A percentile compares a stretch with the other conserved stretches of the same genome.
Conservation (phyloP, 2,888 invertebrate genomes). For the Sarcophaga variegata region DNA sequence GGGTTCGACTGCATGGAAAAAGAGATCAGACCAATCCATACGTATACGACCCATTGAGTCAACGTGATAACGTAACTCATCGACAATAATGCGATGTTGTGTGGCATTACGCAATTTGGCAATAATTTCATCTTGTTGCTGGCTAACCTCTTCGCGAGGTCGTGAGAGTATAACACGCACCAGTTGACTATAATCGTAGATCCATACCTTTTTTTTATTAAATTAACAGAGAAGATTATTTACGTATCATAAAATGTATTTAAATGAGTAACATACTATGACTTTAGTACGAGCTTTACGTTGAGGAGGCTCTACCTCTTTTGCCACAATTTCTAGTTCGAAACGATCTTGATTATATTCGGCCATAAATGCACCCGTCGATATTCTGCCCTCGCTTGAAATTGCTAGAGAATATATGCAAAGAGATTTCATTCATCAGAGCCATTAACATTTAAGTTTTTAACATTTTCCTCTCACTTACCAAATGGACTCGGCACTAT, state of each 20-base stretch:
- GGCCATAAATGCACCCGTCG: slow-evolving; percentile 91
- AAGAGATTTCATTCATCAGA: too few relatives aligned
- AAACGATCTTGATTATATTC: slow-evolving; percentile 95
- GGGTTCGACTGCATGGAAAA: slow-evolving; percentile 91
- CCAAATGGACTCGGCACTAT: slow-evolving; percentile 93
- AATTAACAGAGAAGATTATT: neutral
- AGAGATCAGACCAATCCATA: slow-evolving; percentile 90
- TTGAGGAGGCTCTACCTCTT: slow-evolving; percentile 90
- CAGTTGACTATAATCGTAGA: slow-evolving; percentile 92
- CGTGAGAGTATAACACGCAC: slow-evolving; percentile 92
- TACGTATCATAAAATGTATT: neutral
- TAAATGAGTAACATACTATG: slow-evolving; percentile 84
- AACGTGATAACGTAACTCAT: slow-evolving; percentile 89
- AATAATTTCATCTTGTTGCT: slow-evolving; percentile 87
- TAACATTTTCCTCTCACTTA: slow-evolving; percentile 60
- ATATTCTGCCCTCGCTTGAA: slow-evolving; percentile 80
- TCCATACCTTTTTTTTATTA: slow-evolving; percentile 88
- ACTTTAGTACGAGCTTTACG: slow-evolving; percentile 89
- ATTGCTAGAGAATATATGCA: slow-evolving; percentile 73
- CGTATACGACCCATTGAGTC: slow-evolving; percentile 83
- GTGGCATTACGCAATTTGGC: slow-evolving; percentile 89
- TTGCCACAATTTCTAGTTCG: slow-evolving; percentile 91
- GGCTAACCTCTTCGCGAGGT: slow-evolving; percentile 89
- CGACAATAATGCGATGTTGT: slow-evolving; percentile 89
- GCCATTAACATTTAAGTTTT: neutral